These are phyloP conservation scores for Dione vanillae DNA, from an alignment of 2,888 invertebrate genomes.

Conservation along the genomic window DNA sequence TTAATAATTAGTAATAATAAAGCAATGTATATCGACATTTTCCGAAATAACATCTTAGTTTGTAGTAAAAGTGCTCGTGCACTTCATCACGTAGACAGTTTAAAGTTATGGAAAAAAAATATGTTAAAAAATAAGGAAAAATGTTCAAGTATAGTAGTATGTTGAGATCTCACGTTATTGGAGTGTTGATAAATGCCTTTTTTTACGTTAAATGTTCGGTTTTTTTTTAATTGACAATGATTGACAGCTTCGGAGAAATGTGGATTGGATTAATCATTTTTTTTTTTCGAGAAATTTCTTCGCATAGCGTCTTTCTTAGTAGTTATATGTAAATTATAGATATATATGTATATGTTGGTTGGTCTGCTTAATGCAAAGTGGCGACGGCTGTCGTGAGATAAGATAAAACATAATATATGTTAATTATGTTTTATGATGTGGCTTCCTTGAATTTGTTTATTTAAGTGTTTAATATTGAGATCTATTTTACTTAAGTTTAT, in stretches of 20 bases:
- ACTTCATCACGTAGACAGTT: constrained; percentile 23
- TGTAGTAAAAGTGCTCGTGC: constrained; percentile 19
- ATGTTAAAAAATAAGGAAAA: constrained; percentile 5
- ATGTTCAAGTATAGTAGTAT: no score
- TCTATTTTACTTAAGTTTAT: background rate
- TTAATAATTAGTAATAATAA: background rate
- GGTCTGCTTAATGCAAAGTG: background rate
- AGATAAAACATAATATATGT: constrained; percentile 1
- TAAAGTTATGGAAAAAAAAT: background rate
- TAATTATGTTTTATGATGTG: background rate
- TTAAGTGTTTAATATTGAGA: background rate
- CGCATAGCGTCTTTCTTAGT: background rate
- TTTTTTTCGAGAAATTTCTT: background rate
- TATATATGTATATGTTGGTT: background rate
- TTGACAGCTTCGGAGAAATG: constrained; percentile 16
- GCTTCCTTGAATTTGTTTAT: background rate
- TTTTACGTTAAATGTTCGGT: background rate
- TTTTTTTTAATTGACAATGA: constrained; percentile 2
- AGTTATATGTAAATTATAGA: no score
- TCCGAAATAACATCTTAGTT: background rate
- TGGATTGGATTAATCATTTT: background rate
- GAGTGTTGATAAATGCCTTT: constrained; percentile 2
- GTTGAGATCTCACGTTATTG: constrained; percentile 11
- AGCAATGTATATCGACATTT: constrained; percentile 4
- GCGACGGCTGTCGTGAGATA: background rate